A percentile compares a stretch with the other conserved stretches of the same genome.
phyloP scores from a whole-genome alignment of 2,888 invertebrate genomes.

The Neoscelio sp. region DNA sequence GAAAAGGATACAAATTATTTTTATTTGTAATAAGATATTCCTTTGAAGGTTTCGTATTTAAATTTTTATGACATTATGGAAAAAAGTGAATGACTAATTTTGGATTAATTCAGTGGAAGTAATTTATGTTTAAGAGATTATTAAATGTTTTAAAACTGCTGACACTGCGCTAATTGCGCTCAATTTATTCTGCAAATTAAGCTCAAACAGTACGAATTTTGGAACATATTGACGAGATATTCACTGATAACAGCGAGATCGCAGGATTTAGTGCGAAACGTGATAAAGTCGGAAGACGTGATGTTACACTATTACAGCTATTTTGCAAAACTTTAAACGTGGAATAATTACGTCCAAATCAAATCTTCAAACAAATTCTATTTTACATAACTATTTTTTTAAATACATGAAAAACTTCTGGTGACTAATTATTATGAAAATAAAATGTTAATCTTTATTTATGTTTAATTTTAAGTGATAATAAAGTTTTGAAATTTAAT shows the following conservation, averaged over 20 bases:
- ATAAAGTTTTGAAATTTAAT: too few relatives aligned
- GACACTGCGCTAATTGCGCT: constrained; percentile 40
- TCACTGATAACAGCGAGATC: constrained; percentile 22
- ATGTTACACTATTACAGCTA: constrained; percentile 18
- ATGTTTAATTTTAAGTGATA: too few relatives aligned
- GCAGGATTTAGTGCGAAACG: constrained; percentile 3
- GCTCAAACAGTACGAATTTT: constrained; percentile 22
- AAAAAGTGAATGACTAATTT: too few relatives aligned
- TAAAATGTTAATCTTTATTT: too few relatives aligned
- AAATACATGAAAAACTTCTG: too few relatives aligned
- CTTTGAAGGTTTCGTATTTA: too few relatives aligned
- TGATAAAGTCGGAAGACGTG: constrained; percentile 32
- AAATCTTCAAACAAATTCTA: constrained; percentile 22
- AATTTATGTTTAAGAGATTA: constrained; percentile 19
- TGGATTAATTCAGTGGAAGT: constrained; percentile 29
- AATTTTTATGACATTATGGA: too few relatives aligned
- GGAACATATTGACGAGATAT: constrained; percentile 38
- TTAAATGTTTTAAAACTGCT: constrained; percentile 38
- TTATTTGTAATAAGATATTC: too few relatives aligned
- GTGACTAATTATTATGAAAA: too few relatives aligned
- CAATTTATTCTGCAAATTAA: constrained; percentile 33
- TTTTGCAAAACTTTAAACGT: constrained; percentile 12
- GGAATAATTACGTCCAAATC: constrained; percentile 16
- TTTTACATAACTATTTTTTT: too few relatives aligned
- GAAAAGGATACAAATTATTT: too few relatives aligned